Base-by-base conservation (phyloP, 2,113 vertebrate genomes). In the Dermatemys mawii region DNA sequence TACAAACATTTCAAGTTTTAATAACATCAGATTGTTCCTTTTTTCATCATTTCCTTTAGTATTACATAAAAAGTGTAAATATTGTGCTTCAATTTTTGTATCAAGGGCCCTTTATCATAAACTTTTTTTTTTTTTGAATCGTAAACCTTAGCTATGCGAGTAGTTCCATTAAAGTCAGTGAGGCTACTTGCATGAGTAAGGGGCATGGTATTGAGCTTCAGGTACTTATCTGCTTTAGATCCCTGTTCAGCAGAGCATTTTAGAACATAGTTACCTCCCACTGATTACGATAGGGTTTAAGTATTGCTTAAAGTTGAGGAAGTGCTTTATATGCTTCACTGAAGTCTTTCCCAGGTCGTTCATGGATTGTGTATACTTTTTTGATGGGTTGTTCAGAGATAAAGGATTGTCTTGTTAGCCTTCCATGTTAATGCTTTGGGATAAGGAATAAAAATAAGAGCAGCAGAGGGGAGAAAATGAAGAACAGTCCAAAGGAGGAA, bases 11-110 rank as follows among this genome's bases (percentile, higher is more conserved):
- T 86, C 51, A 78, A 80, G 54, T 35, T 81, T 21, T 63, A 55
- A 26, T n/a, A 76, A 5, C 79, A 82, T 27, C 82, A 16, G 53
- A 73, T 2, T 17, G 4, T 89, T 13, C 11, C 50, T 81, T 44
- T 75, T 81, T 75, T 81, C n/a, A 26, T 85, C 57, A 67, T 85
- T 94, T 95, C 79, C 22, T 6, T 87, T 91, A 86, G 79, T 41
- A 27, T 86, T 91, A 32, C 0, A 8, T 7, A 41, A 88, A 8
- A 11, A 84, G 24, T 84, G 32, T 83, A 1, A 2, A 44, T 75
- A 26, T 49, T 82, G 80, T 55, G 51, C 57, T 93, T 88, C 50
- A 92, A 29, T 87, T 84, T 35, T 79, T 38, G 16, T 89, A 26
- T 5, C 19, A 76, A 44, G 3, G 38, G 41, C 11, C 38, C 21